Percentiles rank a stretch among this genome's conserved stretches.
phyloP scores from a whole-genome alignment of 2,888 invertebrate species.

The Phalera bucephala region DNA sequence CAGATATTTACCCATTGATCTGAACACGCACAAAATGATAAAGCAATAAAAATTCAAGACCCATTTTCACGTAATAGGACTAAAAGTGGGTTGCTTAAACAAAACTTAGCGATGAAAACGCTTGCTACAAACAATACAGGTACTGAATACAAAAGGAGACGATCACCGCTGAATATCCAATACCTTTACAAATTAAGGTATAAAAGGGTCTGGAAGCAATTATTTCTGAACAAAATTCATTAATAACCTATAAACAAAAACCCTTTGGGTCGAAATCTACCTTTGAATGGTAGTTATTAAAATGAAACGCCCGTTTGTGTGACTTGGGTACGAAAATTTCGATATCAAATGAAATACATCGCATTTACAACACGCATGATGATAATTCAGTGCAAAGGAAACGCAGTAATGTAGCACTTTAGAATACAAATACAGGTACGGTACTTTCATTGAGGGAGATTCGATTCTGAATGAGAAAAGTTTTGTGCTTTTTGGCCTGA shows the following conservation, averaged over 20 bases:
- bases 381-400: not conserved
- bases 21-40: too few relatives aligned
- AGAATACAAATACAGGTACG: too few relatives aligned
- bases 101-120: too few relatives aligned
- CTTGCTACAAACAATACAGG: slow-evolving; percentile 29
- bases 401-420: slow-evolving; percentile 13
- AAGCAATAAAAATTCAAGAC: too few relatives aligned
- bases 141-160: slow-evolving; percentile 27
- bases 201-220: slow-evolving; percentile 42
- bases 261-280: slow-evolving; percentile 40
- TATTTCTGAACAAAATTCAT: slow-evolving; percentile 57
- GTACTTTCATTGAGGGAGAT: slow-evolving; percentile 10
- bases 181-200: slow-evolving; percentile 56
- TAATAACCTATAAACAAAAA: slow-evolving; percentile 66
- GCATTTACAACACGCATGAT: slow-evolving; percentile 16
- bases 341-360: slow-evolving; percentile 29
- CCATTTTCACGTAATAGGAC: too few relatives aligned
- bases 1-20: too few relatives aligned
- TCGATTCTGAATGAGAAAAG: slow-evolving; percentile 9
- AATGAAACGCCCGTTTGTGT: slow-evolving; percentile 21
- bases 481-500: slow-evolving; percentile 11
- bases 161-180: slow-evolving; percentile 45
- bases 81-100: too few relatives aligned
- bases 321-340: slow-evolving; percentile 16
- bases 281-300: slow-evolving; percentile 36